These are phyloP conservation scores for Bucco capensis DNA, from an alignment of 2,113 vertebrate species.

Conservation along the genomic window DNA sequence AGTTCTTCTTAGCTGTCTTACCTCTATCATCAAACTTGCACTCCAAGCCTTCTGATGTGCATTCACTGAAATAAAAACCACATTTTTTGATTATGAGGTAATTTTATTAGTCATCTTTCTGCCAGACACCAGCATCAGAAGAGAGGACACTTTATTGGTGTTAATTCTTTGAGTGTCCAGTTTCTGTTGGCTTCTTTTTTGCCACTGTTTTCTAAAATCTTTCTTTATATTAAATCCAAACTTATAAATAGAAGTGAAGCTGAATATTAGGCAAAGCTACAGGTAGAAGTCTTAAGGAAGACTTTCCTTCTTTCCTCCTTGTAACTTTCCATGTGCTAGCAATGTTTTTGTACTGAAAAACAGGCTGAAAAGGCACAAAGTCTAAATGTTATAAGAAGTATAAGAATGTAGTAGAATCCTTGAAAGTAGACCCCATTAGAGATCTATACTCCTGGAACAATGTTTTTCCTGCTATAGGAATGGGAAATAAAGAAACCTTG, in stretches of 20 bases:
- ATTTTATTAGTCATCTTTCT: background rate
- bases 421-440: background rate
- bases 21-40: conserved; percentile 59
- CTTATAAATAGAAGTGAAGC: background rate
- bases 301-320: background rate
- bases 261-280: background rate
- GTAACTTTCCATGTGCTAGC: background rate
- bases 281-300: background rate
- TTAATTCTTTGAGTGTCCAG: background rate
- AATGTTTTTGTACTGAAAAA: background rate
- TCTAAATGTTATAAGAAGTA: background rate
- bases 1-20: conserved; percentile 38
- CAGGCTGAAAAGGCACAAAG: background rate
- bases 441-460: background rate
- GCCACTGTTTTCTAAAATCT: background rate
- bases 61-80: conserved; percentile 57
- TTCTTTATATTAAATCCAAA: background rate
- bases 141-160: background rate
- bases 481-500: background rate
- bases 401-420: background rate
- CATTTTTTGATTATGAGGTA: background rate
- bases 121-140: background rate
- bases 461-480: background rate
- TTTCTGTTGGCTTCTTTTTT: background rate
- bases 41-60: conserved; percentile 52